Evolutionary conservation across 2,888 invertebrate species (phyloP), one percentile per base, ranked within the genome.

Genomic region (Adineta ricciae): DNA sequence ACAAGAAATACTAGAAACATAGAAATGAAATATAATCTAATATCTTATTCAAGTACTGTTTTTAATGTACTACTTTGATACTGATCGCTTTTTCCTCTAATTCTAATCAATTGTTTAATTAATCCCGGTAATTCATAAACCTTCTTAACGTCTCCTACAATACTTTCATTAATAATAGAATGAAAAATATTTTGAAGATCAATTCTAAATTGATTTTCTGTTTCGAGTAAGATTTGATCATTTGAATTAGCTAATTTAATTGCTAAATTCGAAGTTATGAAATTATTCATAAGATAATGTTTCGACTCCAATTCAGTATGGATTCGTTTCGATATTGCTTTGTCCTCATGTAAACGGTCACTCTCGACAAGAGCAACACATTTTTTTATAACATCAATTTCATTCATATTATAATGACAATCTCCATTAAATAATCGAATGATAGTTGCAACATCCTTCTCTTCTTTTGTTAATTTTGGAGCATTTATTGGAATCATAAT

Each of bases 401-500:
- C 72, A 8, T 72, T 36, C 19, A 9, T 36, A 2, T 72, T 72
- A 36, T 32, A 72, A 36, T 16, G 72, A 72, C 72, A 72, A 72
- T 72, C 72, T 36, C 72, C 72, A 72, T 72, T 72, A 72, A 72
- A 72, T 19, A 72, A 36, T 36, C 72, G 32, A 72, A 72, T 72
- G 24, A 36, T 9, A 19, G 72, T 72, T 72, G 36, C 14, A 9
- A 72, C 9, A 32, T 72, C 14, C 4, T 36, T 72, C 36, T 72
- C 72, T 1, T 72, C 72, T 27, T 72, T 72, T 72, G 5, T 36
- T 36, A 72, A 36, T 72, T 16, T 8, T 7, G 36, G 27, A 32
- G 72, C 72, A 72, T 72, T 72, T 11, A 32, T 27, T 72, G 72
- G 72, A 27, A 72, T 32, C 27, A 72, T 72, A 36, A 36, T 72